Conservation (phyloP, 1,140 invertebrate genomes). For the Babylonia areolata region DNA sequence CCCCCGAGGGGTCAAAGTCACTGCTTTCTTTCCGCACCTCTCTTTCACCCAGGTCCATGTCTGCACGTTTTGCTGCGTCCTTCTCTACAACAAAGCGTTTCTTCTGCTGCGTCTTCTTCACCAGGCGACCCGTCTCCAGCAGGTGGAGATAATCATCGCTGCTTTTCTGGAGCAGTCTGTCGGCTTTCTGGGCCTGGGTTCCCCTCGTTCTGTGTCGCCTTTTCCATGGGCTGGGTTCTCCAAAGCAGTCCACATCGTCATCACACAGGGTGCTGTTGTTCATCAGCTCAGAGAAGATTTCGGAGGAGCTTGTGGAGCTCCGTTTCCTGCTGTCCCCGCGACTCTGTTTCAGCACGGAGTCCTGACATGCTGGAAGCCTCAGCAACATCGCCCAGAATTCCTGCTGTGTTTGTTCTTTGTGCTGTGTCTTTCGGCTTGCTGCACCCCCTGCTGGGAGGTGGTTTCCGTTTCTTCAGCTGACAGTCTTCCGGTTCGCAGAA, state of each 20-base stretch:
- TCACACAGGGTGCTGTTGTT: slow-evolving; percentile 54
- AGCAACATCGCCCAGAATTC: neutral
- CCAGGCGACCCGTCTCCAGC: slow-evolving; percentile 39
- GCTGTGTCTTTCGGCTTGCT: neutral
- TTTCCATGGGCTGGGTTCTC: slow-evolving; percentile 46
- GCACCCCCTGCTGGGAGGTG: neutral
- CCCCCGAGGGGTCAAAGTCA: slow-evolving; percentile 12
- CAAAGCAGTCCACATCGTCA: slow-evolving; percentile 53
- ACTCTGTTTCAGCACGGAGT: neutral
- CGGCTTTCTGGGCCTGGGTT: slow-evolving; percentile 1
- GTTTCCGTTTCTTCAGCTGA: slow-evolving; percentile 29
- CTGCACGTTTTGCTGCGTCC: neutral
- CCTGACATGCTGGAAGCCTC: neutral
- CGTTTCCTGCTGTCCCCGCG: too few relatives aligned
- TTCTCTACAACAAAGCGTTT: neutral
- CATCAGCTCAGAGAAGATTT: slow-evolving; percentile 33
- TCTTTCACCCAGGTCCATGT: neutral
- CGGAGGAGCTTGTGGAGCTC: neutral
- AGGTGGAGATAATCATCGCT: slow-evolving; percentile 42
- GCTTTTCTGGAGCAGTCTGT: slow-evolving; percentile 41
- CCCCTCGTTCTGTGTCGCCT: slow-evolving; percentile 30
- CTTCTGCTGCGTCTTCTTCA: slow-evolving; percentile 14
- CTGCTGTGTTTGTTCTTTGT: neutral
- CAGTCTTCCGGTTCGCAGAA: slow-evolving; percentile 23
- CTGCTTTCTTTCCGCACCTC: neutral